Evolutionary conservation across 2,797 vertebrate genomes (phyloP).

Genomic region (Scomberomorus guttatus): DNA sequence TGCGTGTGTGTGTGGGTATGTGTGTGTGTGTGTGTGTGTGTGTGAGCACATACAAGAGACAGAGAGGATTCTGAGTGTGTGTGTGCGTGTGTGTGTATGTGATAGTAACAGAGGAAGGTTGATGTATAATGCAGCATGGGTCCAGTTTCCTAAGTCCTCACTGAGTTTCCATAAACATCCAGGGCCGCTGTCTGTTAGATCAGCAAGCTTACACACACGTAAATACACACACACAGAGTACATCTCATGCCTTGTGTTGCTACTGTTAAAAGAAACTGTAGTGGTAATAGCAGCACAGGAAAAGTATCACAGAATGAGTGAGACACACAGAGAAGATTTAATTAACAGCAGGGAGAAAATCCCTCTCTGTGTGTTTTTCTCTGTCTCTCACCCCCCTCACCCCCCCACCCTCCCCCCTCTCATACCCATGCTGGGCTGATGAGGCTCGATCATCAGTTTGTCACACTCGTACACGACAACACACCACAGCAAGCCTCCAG

Average conservation of each 20-base stretch:
- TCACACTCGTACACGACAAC: background rate
- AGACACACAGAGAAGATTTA: constrained; percentile 5
- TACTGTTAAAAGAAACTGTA: constrained; percentile 34
- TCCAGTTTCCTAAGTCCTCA: constrained; percentile 73
- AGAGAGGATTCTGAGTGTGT: background rate
- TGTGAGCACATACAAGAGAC: background rate
- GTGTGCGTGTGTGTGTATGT: constrained; percentile 14
- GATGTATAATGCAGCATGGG: constrained; percentile 74
- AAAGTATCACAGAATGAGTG: constrained; percentile 5
- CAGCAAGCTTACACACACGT: constrained; percentile 26
- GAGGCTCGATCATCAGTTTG: background rate
- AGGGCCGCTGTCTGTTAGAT: constrained; percentile 47
- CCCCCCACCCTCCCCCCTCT: background rate
- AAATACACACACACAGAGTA: background rate
- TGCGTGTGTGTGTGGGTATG: too few relatives aligned
- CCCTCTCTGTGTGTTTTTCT: background rate
- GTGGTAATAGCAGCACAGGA: background rate
- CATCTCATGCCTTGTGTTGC: constrained; percentile 16
- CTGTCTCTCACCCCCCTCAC: background rate
- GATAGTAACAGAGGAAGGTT: constrained; percentile 62
- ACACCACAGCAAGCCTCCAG: constrained; percentile 10
- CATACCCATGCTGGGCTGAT: background rate
- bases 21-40: background rate
- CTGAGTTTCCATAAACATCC: constrained; percentile 80
- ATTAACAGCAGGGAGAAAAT: background rate